These are phyloP conservation scores for Tuberolachnus salignus DNA, from an alignment of 2,888 invertebrate genomes.

Conservation along the genomic window DNA sequence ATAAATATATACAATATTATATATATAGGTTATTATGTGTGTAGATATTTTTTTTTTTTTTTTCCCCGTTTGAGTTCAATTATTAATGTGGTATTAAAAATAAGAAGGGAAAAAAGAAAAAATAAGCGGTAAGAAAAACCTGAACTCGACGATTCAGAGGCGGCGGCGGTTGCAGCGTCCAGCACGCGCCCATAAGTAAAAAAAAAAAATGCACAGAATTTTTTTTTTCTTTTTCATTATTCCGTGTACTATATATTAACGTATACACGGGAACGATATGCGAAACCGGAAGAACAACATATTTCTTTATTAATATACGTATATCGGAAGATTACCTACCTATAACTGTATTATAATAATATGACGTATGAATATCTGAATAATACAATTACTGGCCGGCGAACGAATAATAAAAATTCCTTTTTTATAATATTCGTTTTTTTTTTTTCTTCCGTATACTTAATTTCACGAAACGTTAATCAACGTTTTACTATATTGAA, in stretches of 20 bases:
- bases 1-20: background rate
- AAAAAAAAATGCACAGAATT: background rate
- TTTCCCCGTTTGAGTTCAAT: conserved; percentile 30
- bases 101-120: background rate
- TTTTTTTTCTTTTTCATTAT: background rate
- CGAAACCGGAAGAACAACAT: conserved; percentile 43
- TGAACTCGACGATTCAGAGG: conserved; percentile 27
- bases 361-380: too few species aligned
- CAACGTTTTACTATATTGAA: too few species aligned
- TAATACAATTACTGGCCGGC: too few species aligned
- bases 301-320: background rate
- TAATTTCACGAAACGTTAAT: too few species aligned
- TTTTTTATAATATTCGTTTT: too few species aligned
- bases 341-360: too few species aligned
- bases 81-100: conserved; percentile 21
- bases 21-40: background rate
- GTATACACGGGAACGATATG: conserved; percentile 11
- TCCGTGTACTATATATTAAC: conserved; percentile 9
- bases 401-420: too few species aligned
- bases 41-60: too few species aligned
- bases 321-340: too few species aligned
- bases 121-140: conserved; percentile 24
- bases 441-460: too few species aligned
- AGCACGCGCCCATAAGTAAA: conserved; percentile 30
- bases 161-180: conserved; percentile 23